Evolutionary conservation across 2,888 invertebrate genomes (phyloP).

Genomic region (Priocnemis perturbator): DNA sequence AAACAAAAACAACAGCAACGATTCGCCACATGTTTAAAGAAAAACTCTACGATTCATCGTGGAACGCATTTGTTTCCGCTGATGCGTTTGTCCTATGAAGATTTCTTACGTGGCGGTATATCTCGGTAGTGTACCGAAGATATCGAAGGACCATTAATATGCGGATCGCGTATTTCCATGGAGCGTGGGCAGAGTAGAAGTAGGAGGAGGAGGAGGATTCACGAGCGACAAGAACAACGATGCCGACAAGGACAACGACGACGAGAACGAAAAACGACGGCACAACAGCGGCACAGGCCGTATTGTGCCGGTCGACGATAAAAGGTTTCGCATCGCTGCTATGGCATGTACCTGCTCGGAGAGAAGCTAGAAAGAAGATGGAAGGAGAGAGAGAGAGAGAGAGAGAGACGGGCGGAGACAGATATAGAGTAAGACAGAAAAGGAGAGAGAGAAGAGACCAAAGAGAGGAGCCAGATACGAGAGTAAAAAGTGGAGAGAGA

Average conservation of each 20-base stretch:
- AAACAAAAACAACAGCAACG: too few relatives aligned
- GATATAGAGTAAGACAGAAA: constrained; percentile 42
- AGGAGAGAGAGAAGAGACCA: constrained; percentile 42
- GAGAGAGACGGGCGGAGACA: constrained; percentile 47
- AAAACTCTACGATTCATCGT: too few relatives aligned
- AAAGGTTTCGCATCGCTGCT: constrained; percentile 66
- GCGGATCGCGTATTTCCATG: constrained; percentile 43
- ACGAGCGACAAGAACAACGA: constrained; percentile 34
- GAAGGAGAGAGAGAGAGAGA: constrained; percentile 43
- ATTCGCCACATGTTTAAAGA: too few relatives aligned
- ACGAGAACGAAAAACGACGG: constrained; percentile 19
- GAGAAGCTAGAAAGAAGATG: constrained; percentile 38
- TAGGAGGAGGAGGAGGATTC: constrained; percentile 33
- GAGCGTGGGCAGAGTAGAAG: constrained; percentile 15
- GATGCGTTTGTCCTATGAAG: too few relatives aligned
- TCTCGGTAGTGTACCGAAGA: constrained; percentile 23
- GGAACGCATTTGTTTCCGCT: too few relatives aligned
- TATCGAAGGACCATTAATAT: constrained; percentile 51
- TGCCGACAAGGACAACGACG: constrained; percentile 19
- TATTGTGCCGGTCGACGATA: constrained; percentile 66
- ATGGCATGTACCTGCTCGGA: constrained; percentile 45
- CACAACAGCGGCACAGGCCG: constrained; percentile 31
- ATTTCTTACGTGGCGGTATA: background rate
- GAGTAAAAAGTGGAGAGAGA: constrained; percentile 29
- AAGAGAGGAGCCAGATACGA: constrained; percentile 45